phyloP scores from a whole-genome alignment of 2,797 vertebrate genomes.

The Heliangelus exortis region DNA sequence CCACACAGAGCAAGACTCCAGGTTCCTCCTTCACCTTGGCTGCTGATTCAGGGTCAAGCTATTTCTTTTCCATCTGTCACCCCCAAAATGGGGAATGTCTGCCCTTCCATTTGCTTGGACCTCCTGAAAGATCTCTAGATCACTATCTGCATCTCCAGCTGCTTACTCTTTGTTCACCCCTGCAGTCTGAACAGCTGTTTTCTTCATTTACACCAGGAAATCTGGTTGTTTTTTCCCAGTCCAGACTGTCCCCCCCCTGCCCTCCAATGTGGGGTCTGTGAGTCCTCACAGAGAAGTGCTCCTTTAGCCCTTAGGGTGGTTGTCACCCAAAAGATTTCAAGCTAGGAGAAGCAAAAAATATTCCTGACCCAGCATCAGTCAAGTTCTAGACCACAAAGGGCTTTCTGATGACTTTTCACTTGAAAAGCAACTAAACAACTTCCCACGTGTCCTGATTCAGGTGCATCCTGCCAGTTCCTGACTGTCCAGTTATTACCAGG shows the following conservation, averaged over 20 bases:
- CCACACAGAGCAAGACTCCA: neutral
- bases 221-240: neutral
- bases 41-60: neutral
- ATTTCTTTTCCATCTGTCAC: neutral
- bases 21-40: neutral
- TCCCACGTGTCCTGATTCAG: too few species aligned
- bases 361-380: neutral
- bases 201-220: neutral
- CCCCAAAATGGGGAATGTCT: neutral
- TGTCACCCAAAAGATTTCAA: neutral
- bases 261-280: neutral
- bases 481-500: accelerated
- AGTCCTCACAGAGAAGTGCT: accelerated
- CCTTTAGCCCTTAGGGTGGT: neutral
- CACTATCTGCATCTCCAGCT: neutral
- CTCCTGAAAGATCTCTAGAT: neutral
- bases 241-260: neutral
- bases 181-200: neutral
- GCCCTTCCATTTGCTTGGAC: neutral
- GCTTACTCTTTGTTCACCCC: neutral
- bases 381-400: neutral
- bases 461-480: neutral
- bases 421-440: neutral
- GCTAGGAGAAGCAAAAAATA: neutral
- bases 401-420: neutral